Percentiles rank a stretch among this genome's conserved stretches.
These are phyloP conservation scores for Cydia amplana DNA, from an alignment of 1,140 invertebrate species.

Conservation along the genomic window DNA sequence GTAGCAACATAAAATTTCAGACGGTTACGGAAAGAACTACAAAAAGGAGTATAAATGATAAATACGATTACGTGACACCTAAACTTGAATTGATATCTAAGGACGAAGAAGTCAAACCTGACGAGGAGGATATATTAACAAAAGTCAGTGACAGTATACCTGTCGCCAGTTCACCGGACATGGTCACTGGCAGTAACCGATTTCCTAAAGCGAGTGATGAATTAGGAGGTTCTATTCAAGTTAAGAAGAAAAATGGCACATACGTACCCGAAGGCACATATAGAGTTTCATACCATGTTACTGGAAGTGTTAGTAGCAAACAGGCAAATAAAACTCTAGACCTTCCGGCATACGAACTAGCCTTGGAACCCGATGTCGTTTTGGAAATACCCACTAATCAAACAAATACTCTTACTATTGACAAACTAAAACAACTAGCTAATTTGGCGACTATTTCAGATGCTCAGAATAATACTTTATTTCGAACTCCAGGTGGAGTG, in stretches of 20 bases:
- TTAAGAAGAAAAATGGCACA: constrained; percentile 39
- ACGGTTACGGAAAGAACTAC: constrained; percentile 48
- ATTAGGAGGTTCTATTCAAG: constrained; percentile 41
- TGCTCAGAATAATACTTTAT: constrained; percentile 73
- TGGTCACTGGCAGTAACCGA: constrained; percentile 54
- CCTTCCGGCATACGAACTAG: constrained; percentile 69
- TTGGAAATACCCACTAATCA: constrained; percentile 75
- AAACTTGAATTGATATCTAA: constrained; percentile 32
- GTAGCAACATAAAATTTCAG: constrained; percentile 53
- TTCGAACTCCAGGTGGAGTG: constrained; percentile 69
- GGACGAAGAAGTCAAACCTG: constrained; percentile 18
- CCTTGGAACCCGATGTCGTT: constrained; percentile 69
- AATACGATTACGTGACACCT: constrained; percentile 34
- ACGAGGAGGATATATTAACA: constrained; percentile 36
- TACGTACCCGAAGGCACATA: constrained; percentile 71
- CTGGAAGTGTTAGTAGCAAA: constrained; percentile 74
- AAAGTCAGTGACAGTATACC: constrained; percentile 45
- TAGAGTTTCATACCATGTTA: constrained; percentile 72
- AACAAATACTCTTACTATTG: constrained; percentile 63
- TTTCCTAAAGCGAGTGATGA: constrained; percentile 68
- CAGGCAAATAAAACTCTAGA: constrained; percentile 70
- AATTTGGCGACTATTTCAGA: constrained; percentile 77
- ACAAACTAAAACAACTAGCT: constrained; percentile 78
- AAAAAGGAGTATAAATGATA: constrained; percentile 34
- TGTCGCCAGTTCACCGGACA: constrained; percentile 39